These are phyloP conservation scores for Cnemophilus loriae DNA, from an alignment of 2,113 vertebrate species.

Conservation along the genomic window DNA sequence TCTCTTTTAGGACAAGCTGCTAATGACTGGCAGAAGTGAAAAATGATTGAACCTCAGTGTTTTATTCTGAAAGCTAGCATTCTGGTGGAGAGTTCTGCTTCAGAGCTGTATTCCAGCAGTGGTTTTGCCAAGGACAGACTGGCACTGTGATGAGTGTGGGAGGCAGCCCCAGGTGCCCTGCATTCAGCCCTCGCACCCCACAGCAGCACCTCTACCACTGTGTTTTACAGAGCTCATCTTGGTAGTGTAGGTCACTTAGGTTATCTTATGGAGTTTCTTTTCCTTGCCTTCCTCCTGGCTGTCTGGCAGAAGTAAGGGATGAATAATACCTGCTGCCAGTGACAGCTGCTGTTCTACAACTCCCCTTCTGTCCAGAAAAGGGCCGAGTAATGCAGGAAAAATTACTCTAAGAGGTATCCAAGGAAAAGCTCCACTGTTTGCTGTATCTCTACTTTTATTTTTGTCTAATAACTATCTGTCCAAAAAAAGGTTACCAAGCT, in stretches of 20 bases:
- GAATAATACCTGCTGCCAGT: background rate
- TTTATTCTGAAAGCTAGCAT: background rate
- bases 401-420: background rate
- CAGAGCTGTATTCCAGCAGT: background rate
- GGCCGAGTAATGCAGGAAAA: background rate
- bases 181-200: background rate
- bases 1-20: background rate
- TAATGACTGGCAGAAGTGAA: background rate
- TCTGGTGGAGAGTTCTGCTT: background rate
- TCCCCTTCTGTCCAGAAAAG: slow-evolving; percentile 8
- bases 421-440: background rate
- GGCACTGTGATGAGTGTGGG: fast-evolving
- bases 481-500: background rate
- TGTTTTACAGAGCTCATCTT: background rate
- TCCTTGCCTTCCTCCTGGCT: background rate
- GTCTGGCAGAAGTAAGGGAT: background rate
- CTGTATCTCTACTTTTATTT: background rate
- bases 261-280: background rate
- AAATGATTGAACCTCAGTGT: background rate
- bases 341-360: slow-evolving; percentile 17
- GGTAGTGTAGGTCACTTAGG: background rate
- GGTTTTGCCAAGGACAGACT: background rate
- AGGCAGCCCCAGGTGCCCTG: background rate
- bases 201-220: fast-evolving
- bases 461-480: background rate